Evolutionary conservation across 2,797 vertebrate genomes (phyloP), one percentile per base, ranked within the genome.

Genomic region (Linurgus olivaceus): DNA sequence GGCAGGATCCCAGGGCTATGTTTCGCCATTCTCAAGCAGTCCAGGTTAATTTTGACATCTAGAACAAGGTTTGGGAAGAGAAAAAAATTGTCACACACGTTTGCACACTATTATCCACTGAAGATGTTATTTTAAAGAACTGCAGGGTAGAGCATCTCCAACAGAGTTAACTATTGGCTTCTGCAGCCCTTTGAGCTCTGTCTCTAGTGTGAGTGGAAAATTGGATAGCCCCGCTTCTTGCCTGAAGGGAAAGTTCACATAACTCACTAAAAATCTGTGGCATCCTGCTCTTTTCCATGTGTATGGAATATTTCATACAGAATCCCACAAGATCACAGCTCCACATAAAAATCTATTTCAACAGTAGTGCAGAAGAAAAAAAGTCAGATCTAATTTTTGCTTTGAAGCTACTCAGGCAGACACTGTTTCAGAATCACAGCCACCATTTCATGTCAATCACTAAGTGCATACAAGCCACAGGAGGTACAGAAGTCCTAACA

Each of bases 11-110:
- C 89, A 95, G 87, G 95, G 84, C 81, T 94, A 93, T 58, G 73
- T 93, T 95, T 96, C 83, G 29, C 91, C 96, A 95, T 94, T 96
- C 96, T 92, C 95, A 96, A 96, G 93, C 18, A 92, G 94, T 96
- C 92, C 93, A 91, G 80, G 95, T 92, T 91, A 92, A 93, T 87
- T 94, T 62, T 95, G 94, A 96, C 93, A 96, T 95, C 95, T 94
- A 93, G 87, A 96, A 97, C 24, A 94, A 85, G 72, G 88, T 67
- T 91, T 65, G 67, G 68, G 80, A 93, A 93, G 40, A 82, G 63
- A 94, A 88, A 90, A 86, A 62, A 40, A 86, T 33, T 35, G 85
- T 95, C 95, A 96, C 65, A 92, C 23, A 85, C 0, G 0, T 91
- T 93, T 66, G 59, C 47, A 93, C 40, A 10, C 40, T 70, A 20